These are phyloP conservation scores for Pionites leucogaster DNA, from an alignment of 2,113 vertebrate species.

Conservation along the genomic window DNA sequence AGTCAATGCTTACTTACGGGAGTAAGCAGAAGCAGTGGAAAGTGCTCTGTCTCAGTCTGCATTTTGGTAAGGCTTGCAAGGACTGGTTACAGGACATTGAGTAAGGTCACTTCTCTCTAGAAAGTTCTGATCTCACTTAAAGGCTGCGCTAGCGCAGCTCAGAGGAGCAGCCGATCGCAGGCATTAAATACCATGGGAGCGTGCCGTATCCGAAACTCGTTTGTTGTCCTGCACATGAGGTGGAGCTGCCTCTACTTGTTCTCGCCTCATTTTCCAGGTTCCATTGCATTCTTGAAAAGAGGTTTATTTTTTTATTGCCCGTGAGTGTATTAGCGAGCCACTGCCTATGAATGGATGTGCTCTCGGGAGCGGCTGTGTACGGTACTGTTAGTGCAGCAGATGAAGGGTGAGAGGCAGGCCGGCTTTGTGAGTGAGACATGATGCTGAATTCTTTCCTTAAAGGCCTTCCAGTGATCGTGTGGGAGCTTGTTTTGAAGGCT, in stretches of 20 bases:
- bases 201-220: accelerated
- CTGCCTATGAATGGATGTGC: accelerated
- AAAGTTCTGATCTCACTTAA: accelerated
- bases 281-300: background rate
- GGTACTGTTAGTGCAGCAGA: accelerated
- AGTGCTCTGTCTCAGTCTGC: accelerated
- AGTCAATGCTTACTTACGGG: accelerated
- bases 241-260: conserved; percentile 7
- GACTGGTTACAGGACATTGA: background rate
- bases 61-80: background rate
- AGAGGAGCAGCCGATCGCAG: accelerated
- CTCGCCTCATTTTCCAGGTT: background rate
- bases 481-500: background rate
- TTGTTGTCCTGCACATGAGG: accelerated
- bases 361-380: accelerated
- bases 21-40: background rate
- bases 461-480: background rate
- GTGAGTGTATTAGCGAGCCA: background rate
- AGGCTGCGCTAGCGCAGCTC: accelerated
- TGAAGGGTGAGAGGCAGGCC: background rate
- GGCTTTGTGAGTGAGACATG: background rate
- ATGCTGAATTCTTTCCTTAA: background rate
- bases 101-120: background rate
- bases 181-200: background rate
- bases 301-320: background rate